These are phyloP conservation scores for Eudasyphora cyanicolor DNA, from an alignment of 2,888 invertebrate species.

Conservation along the genomic window DNA sequence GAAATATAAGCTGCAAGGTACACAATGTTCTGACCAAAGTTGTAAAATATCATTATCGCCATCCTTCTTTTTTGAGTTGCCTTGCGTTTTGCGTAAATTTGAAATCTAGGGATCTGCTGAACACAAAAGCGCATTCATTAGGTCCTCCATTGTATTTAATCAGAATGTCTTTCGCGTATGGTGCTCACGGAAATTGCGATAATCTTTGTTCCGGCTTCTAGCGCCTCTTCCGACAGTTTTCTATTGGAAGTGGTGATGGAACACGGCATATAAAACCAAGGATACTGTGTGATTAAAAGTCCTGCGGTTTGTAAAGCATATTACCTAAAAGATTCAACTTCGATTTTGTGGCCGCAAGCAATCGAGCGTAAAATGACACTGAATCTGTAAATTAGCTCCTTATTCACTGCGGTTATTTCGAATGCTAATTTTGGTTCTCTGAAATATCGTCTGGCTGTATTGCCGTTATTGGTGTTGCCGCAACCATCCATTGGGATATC, in stretches of 20 bases:
- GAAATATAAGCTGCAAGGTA: too few relatives aligned
- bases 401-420: slow-evolving; percentile 48
- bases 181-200: too few relatives aligned
- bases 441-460: slow-evolving; percentile 57
- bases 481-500: slow-evolving; percentile 48
- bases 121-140: background rate
- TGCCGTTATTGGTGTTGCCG: slow-evolving; percentile 57
- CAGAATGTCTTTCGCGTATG: slow-evolving; percentile 8
- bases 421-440: slow-evolving; percentile 47
- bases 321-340: slow-evolving; percentile 38
- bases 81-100: slow-evolving; percentile 21
- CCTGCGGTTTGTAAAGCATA: slow-evolving; percentile 38
- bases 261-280: slow-evolving; percentile 58
- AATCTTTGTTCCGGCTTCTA: too few relatives aligned
- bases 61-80: background rate
- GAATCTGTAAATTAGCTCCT: slow-evolving; percentile 43
- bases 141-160: slow-evolving; percentile 3
- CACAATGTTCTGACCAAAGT: too few relatives aligned
- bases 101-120: slow-evolving; percentile 11
- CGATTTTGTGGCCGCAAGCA: slow-evolving; percentile 35
- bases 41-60: too few relatives aligned
- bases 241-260: slow-evolving; percentile 39
- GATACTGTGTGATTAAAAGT: slow-evolving; percentile 53
- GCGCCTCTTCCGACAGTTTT: slow-evolving; percentile 27
- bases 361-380: slow-evolving; percentile 46